Conservation (phyloP, 2,888 invertebrate genomes). For the Nomada hirtipes region DNA sequence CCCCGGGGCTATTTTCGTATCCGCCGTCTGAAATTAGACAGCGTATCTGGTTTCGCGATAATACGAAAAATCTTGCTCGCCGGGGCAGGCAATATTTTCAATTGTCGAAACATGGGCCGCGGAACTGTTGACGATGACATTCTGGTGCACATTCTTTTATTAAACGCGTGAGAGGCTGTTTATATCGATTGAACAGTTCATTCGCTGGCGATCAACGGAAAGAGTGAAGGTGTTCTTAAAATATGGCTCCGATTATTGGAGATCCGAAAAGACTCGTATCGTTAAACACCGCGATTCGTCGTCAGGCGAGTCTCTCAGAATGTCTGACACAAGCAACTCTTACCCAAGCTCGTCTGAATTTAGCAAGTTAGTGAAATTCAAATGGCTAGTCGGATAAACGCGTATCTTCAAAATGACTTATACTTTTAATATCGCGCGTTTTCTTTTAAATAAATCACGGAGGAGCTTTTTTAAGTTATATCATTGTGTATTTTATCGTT, state of each 20-base stretch:
- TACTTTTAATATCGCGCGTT: not conserved
- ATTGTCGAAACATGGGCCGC: constrained; percentile 17
- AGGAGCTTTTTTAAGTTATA: not conserved
- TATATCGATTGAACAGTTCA: not conserved
- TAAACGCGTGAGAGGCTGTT: constrained; percentile 29
- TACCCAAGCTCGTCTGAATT: constrained; percentile 81
- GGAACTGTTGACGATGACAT: constrained; percentile 18
- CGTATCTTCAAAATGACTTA: not conserved
- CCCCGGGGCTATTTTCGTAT: constrained; percentile 4
- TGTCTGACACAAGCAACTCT: constrained; percentile 80
- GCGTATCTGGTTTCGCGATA: not conserved
- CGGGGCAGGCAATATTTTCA: not conserved
- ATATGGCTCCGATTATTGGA: constrained; percentile 75
- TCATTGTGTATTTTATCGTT: constrained; percentile 17
- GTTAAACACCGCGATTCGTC: constrained; percentile 73
- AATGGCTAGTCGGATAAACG: too few species aligned
- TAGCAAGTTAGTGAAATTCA: constrained; percentile 78
- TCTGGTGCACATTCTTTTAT: constrained; percentile 32
- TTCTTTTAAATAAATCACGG: not conserved
- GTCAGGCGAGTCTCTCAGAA: constrained; percentile 80
- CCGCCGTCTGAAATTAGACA: not conserved
- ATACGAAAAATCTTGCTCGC: not conserved
- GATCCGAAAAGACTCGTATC: constrained; percentile 76
- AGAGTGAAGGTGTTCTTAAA: constrained; percentile 18
- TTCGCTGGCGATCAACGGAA: not conserved